Evolutionary conservation across 1,140 invertebrate genomes (phyloP).

Genomic region (Drosophila gunungcola): DNA sequence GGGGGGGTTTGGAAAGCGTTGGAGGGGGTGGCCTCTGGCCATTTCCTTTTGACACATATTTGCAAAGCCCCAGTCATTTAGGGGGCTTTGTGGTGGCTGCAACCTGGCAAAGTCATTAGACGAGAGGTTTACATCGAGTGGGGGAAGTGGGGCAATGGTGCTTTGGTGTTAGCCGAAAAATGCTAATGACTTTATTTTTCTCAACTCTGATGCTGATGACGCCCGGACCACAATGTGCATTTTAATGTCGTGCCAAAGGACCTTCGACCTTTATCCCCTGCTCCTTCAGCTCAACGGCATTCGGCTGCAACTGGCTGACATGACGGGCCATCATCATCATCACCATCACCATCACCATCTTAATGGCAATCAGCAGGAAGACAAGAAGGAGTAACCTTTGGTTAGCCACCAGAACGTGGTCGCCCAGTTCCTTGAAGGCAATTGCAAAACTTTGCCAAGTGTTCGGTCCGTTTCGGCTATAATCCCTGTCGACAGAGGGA

Average conservation of each 20-base stretch:
- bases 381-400: constrained; percentile 34
- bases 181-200: constrained; percentile 83
- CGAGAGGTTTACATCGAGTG: constrained; percentile 7
- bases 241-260: constrained; percentile 75
- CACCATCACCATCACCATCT: constrained; percentile 3
- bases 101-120: constrained; percentile 73
- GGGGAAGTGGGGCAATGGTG: neutral
- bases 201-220: constrained; percentile 62
- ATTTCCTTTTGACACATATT: constrained; percentile 75
- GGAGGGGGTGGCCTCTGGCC: constrained; percentile 35
- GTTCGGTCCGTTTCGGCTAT: constrained; percentile 13
- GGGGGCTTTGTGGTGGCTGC: constrained; percentile 49
- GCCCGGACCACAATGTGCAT: constrained; percentile 68
- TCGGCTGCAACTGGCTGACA: constrained; percentile 34
- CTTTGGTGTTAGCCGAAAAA: constrained; percentile 76
- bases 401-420: constrained; percentile 34
- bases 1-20: neutral
- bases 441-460: constrained; percentile 47
- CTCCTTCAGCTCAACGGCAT: constrained; percentile 16
- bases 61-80: constrained; percentile 56
- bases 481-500: constrained; percentile 17
- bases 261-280: constrained; percentile 18
- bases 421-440: constrained; percentile 16
- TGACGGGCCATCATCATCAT: constrained; percentile 25
- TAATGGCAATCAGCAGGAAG: neutral